phyloP scores from a whole-genome alignment of 2,888 invertebrate genomes.

The Agapostemon virescens region DNA sequence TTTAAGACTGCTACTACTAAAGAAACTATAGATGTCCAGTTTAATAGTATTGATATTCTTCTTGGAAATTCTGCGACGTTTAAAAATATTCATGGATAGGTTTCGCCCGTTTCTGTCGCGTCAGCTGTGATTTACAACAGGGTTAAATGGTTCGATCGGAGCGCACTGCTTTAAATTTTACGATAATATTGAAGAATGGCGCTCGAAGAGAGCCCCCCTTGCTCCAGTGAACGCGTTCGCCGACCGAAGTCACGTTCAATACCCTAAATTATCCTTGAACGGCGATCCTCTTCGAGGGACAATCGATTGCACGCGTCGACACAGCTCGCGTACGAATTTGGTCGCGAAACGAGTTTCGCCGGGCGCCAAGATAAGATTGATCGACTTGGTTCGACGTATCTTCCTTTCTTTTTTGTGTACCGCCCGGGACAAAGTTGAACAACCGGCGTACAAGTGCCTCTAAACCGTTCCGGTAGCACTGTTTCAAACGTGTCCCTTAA shows the following conservation, averaged over 20 bases:
- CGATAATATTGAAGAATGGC: conserved; percentile 5
- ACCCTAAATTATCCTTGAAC: conserved; percentile 35
- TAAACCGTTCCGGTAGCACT: not conserved
- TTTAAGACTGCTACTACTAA: too few species aligned
- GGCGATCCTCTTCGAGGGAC: conserved; percentile 15
- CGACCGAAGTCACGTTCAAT: conserved; percentile 4
- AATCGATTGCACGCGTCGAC: conserved; percentile 30
- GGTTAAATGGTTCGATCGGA: not conserved
- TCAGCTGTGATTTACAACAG: not conserved
- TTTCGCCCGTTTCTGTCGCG: not conserved
- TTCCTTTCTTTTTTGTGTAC: conserved; percentile 18
- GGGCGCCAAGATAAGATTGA: conserved; percentile 56
- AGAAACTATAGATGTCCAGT: too few species aligned
- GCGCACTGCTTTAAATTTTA: conserved; percentile 3
- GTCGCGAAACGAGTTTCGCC: conserved; percentile 48
- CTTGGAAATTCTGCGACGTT: not conserved
- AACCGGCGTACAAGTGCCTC: conserved; percentile 20
- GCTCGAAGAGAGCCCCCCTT: not conserved
- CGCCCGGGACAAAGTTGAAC: conserved; percentile 8
- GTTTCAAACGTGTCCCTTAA: not conserved
- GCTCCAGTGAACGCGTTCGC: not conserved
- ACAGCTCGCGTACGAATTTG: conserved; percentile 31
- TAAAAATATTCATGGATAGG: not conserved
- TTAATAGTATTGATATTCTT: not conserved
- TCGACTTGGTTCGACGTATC: conserved; percentile 39